Conservation (phyloP, 2,113 vertebrate species). For the Ophthalmolycus amberensis region DNA sequence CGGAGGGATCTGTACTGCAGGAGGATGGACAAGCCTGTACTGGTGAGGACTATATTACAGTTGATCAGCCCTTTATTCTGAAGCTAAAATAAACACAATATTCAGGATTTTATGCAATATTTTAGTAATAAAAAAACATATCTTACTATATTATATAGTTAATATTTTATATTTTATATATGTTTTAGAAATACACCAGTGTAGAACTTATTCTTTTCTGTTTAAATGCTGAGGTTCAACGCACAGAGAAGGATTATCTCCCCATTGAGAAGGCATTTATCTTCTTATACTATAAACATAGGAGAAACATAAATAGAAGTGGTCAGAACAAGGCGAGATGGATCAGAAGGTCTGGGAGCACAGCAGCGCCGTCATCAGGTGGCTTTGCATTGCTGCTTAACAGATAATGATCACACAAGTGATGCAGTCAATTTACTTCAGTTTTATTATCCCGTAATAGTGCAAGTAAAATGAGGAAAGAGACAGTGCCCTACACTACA, state of each 20-base stretch:
- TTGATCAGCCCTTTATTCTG: background rate
- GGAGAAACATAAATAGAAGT: background rate
- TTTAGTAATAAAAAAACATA: too few species aligned
- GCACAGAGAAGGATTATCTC: too few species aligned
- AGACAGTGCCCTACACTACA: background rate
- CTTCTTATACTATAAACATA: too few species aligned
- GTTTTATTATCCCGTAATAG: background rate
- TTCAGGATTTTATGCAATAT: background rate
- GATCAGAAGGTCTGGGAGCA: background rate
- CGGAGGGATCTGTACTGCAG: conserved; percentile 87
- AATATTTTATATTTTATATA: too few species aligned
- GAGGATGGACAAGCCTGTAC: conserved; percentile 87
- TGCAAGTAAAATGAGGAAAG: background rate
- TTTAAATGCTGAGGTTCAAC: too few species aligned
- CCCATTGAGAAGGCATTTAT: background rate
- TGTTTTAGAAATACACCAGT: background rate
- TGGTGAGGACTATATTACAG: conserved; percentile 77
- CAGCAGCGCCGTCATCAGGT: background rate
- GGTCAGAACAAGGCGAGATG: background rate
- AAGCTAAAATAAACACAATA: background rate
- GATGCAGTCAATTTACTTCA: background rate
- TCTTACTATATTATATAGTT: too few species aligned
- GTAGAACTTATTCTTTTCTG: background rate
- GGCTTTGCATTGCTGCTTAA: background rate
- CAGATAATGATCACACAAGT: background rate